Conservation (phyloP, 1,140 invertebrate species). For the Drosophila gunungcola region DNA sequence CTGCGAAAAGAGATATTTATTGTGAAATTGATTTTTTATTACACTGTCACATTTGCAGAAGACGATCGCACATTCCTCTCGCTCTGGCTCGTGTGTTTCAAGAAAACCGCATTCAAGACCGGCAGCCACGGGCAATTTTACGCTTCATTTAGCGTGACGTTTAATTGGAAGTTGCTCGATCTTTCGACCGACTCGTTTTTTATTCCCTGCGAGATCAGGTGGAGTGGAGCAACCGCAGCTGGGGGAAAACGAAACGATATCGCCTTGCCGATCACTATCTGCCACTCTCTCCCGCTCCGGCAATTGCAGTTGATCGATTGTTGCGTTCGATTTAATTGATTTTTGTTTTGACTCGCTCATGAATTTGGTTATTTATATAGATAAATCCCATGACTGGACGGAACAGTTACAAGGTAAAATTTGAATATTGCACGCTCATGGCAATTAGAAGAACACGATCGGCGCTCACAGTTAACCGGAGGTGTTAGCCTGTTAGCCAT, state of each 20-base stretch:
- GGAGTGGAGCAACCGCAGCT: slow-evolving; percentile 7
- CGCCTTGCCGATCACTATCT: slow-evolving; percentile 16
- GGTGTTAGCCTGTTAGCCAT: slow-evolving; percentile 18
- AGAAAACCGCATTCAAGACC: slow-evolving; percentile 66
- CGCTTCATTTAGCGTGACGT: slow-evolving; percentile 84
- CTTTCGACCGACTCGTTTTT: slow-evolving; percentile 24
- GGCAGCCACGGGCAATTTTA: slow-evolving; percentile 81
- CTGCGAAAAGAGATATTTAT: slow-evolving; percentile 66
- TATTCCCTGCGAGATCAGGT: slow-evolving; percentile 26
- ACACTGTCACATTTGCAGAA: slow-evolving; percentile 79
- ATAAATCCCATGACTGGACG: slow-evolving; percentile 42
- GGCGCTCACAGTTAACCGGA: slow-evolving; percentile 31
- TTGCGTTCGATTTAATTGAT: slow-evolving; percentile 70
- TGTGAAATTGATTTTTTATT: slow-evolving; percentile 84
- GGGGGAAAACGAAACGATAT: slow-evolving; percentile 8
- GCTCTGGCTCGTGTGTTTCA: slow-evolving; percentile 9
- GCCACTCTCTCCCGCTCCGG: slow-evolving; percentile 8
- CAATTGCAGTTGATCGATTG: slow-evolving; percentile 68
- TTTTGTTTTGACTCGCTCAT: slow-evolving; percentile 68
- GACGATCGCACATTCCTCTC: slow-evolving; percentile 64
- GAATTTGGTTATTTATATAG: slow-evolving; percentile 34
- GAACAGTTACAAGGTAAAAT: slow-evolving; percentile 10
- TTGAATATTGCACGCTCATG: slow-evolving; percentile 51
- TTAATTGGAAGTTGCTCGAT: slow-evolving; percentile 77
- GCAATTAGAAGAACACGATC: slow-evolving; percentile 63